Evolutionary conservation across 1,140 invertebrate species (phyloP), one percentile per base, ranked within the genome.

Genomic region (Bombus terrestris): DNA sequence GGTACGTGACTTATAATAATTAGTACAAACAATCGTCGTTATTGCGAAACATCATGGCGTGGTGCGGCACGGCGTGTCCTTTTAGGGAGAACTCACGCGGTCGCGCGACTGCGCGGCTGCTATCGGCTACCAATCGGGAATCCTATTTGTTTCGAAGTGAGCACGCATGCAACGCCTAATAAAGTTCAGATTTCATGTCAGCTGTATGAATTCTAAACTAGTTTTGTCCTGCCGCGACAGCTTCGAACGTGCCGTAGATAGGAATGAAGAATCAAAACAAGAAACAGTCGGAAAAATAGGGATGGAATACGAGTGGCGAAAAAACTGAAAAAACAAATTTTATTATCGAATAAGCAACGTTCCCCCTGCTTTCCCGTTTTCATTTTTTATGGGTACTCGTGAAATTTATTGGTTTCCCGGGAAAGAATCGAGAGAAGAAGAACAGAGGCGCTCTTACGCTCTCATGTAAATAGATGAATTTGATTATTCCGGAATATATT

Each of bases 1-100:
- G 82, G 91, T 92, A 93, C 93, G 93, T 94, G 92, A 93, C 93
- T 92, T 92, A 93, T 88, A 90, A 92, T 92, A 93, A 93, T 93
- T 92, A 88, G 86, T 83, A 87, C 73, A 83, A 92, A 93, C 89
- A 92, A 93, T 91, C 82, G 85, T 84, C 86, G 86, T 88, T 75
- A 87, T 89, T 85, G 80, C 75, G 86, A 66, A 28, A 66, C 81
- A 71, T 72, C 43, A 85, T 75, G 69, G 64, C 75, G 74, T 73
- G 83, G 18, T 8, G 47, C 1, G 5, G 47, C 18, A 1, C 78
- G 72, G 41, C 75, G 74, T 78, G 81, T 91, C 81, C 81, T 73
- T 69, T 77, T 88, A 83, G 25, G 62, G 64, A 43, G 75, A 74
- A 89, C 74, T 89, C 85, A 68, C 85, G 32, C 68, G 73, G 25